phyloP scores from a whole-genome alignment of 2,888 invertebrate species.

The Scrobipalpa atriplicella region DNA sequence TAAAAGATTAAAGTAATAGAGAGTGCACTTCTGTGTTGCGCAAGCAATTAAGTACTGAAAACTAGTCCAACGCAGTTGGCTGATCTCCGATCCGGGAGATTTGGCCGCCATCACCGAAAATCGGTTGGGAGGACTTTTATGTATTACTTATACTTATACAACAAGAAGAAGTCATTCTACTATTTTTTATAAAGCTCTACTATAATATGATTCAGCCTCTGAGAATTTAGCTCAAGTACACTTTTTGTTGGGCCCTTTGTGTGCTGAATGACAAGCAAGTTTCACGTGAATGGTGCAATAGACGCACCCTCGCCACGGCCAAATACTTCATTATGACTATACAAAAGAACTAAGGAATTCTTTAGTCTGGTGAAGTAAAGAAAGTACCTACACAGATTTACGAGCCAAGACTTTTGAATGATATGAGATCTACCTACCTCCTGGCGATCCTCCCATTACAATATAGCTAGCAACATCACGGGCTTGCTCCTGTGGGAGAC shows the following conservation, averaged over 20 bases:
- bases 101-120: too few species aligned
- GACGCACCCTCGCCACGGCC: conserved; percentile 27
- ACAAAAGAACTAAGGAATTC: not conserved
- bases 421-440: too few species aligned
- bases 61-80: too few species aligned
- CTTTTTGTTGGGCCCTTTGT: not conserved
- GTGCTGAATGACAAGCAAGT: conserved; percentile 21
- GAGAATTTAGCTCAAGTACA: conserved; percentile 13
- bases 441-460: too few species aligned
- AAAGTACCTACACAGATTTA: conserved; percentile 9
- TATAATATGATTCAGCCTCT: not conserved
- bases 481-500: too few species aligned
- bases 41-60: too few species aligned
- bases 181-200: not conserved
- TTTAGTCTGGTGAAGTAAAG: not conserved
- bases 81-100: too few species aligned
- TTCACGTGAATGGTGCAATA: conserved; percentile 27
- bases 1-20: too few species aligned
- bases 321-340: conserved; percentile 6
- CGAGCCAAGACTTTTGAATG: not conserved
- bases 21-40: too few species aligned
- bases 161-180: not conserved
- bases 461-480: too few species aligned
- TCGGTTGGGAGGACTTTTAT: too few species aligned
- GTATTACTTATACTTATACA: too few species aligned